phyloP scores from a whole-genome alignment of 2,113 vertebrate genomes.

The Melierax canorus region DNA sequence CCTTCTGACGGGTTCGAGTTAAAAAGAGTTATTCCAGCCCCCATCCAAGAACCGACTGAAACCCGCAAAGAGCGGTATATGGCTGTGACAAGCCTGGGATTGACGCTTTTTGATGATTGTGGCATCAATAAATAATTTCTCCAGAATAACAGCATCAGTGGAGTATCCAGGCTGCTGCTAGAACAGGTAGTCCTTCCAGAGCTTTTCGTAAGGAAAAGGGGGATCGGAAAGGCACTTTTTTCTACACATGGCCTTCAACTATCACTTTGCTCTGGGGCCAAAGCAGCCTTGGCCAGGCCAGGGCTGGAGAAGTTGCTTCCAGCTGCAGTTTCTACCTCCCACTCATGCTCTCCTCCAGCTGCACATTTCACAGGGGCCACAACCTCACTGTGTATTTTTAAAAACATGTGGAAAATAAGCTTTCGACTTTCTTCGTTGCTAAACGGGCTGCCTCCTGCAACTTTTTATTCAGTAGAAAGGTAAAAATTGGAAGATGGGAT shows the following conservation, averaged over 20 bases:
- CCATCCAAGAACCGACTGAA: neutral
- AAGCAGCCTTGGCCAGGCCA: neutral
- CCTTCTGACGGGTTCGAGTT: neutral
- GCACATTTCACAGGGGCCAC: neutral
- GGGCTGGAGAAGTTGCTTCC: neutral
- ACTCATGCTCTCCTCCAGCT: neutral
- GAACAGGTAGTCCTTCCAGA: neutral
- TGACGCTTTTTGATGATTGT: neutral
- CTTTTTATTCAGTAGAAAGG: neutral
- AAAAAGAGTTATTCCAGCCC: neutral
- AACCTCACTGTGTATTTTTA: neutral
- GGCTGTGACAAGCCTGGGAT: neutral
- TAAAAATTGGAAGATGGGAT: neutral
- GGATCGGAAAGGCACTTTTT: neutral
- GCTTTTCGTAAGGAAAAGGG: neutral
- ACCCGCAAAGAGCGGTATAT: neutral
- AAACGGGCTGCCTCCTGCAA: neutral
- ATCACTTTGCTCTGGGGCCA: neutral
- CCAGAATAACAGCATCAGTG: neutral
- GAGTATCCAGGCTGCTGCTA: neutral
- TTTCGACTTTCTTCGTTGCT: accelerated
- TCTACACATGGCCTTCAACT: neutral
- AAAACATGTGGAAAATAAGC: constrained; percentile 1
- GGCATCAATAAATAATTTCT: neutral
- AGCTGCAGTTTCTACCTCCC: neutral